Conservation (phyloP, 2,888 invertebrate genomes). For the Anaspis maculata region DNA sequence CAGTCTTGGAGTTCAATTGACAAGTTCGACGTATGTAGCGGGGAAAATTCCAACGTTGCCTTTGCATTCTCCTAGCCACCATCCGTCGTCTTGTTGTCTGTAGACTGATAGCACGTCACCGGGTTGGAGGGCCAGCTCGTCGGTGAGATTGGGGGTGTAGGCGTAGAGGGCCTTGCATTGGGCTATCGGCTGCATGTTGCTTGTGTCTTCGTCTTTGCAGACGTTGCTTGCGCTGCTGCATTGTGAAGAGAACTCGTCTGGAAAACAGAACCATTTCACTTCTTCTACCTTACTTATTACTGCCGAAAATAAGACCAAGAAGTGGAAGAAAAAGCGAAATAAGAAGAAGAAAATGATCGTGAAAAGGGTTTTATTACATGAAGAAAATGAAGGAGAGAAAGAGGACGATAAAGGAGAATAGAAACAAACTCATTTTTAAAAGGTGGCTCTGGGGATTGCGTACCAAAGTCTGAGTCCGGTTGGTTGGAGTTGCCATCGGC, state of each 20-base stretch:
- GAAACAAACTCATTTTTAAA: neutral
- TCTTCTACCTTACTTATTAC: slow-evolving; percentile 2
- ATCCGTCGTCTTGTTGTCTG: slow-evolving; percentile 85
- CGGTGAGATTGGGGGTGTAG: slow-evolving; percentile 78
- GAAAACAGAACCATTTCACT: slow-evolving; percentile 27
- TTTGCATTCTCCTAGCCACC: slow-evolving; percentile 88
- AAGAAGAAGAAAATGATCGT: too few species aligned
- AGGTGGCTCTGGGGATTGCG: slow-evolving; percentile 20
- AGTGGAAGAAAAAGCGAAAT: too few species aligned
- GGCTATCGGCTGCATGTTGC: slow-evolving; percentile 49
- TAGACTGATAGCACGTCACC: slow-evolving; percentile 84
- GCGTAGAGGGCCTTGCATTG: slow-evolving; percentile 81
- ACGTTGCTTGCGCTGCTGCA: slow-evolving; percentile 51
- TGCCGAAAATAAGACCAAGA: slow-evolving; percentile 1
- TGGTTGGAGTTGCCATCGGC: slow-evolving; percentile 81
- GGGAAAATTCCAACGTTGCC: slow-evolving; percentile 87
- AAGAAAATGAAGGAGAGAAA: too few species aligned
- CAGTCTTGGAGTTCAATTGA: slow-evolving; percentile 2
- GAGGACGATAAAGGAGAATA: too few species aligned
- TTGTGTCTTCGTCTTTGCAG: slow-evolving; percentile 37
- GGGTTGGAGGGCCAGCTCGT: slow-evolving; percentile 63
- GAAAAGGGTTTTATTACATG: too few species aligned
- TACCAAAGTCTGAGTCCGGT: slow-evolving; percentile 78
- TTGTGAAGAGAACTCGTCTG: slow-evolving; percentile 77
- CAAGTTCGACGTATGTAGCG: slow-evolving; percentile 83